Percentiles rank a stretch among this genome's conserved stretches.
phyloP scores from a whole-genome alignment of 2,888 invertebrate species.

The Stenichneumon culpator region DNA sequence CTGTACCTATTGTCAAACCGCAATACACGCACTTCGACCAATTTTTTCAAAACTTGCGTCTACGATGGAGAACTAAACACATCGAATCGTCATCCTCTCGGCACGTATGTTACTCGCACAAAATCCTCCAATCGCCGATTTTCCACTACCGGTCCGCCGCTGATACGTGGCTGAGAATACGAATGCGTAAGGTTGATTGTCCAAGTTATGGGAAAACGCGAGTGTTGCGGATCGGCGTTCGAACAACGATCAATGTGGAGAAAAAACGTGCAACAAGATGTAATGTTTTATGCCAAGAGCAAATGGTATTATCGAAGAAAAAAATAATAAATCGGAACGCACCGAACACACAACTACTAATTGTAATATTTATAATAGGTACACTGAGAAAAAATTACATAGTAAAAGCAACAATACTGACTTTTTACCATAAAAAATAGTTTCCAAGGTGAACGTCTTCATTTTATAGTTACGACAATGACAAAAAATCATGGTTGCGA shows the following conservation, averaged over 20 bases:
- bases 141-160: neutral
- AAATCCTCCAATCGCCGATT: constrained; percentile 10
- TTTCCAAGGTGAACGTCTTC: too few species aligned
- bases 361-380: constrained; percentile 53
- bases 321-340: constrained; percentile 31
- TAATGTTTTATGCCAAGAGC: neutral
- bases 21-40: constrained; percentile 16
- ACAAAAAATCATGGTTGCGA: too few species aligned
- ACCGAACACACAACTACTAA: constrained; percentile 51
- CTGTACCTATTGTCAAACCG: constrained; percentile 4
- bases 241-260: neutral
- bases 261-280: neutral
- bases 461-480: too few species aligned
- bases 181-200: neutral
- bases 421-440: too few species aligned
- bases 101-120: constrained; percentile 11
- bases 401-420: too few species aligned
- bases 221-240: neutral
- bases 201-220: neutral
- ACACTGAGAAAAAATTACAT: too few species aligned
- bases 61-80: neutral
- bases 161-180: neutral
- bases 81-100: neutral
- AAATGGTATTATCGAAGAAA: neutral
- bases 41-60: constrained; percentile 11